These are phyloP conservation scores for Ptychadena robeensis DNA, from an alignment of 2,797 vertebrate species.

Conservation along the genomic window DNA sequence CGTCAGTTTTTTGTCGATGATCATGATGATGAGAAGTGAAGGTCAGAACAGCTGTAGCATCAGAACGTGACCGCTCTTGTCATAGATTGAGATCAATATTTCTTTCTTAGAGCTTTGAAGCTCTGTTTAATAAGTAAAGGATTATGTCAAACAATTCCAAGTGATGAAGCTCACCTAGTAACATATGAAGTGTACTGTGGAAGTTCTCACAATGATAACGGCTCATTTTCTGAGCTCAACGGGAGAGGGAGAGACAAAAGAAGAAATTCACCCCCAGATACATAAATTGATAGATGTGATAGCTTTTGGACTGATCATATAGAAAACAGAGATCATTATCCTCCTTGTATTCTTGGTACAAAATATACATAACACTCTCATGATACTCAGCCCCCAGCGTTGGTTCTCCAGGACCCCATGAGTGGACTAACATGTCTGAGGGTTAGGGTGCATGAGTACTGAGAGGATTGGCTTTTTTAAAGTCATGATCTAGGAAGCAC, in stretches of 20 bases:
- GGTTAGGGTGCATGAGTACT: too few relatives aligned
- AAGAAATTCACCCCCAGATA: not conserved
- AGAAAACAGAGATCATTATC: not conserved
- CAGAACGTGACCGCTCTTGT: not conserved
- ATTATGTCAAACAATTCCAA: not conserved
- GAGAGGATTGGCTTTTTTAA: too few relatives aligned
- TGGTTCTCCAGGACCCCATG: not conserved
- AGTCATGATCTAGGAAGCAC: too few relatives aligned
- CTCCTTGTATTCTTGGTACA: not conserved
- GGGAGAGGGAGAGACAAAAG: not conserved
- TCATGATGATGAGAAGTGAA: conserved; percentile 5
- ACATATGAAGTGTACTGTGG: not conserved
- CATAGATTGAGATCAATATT: conserved; percentile 3
- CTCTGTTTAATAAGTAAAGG: conserved; percentile 10
- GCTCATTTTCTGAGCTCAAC: not conserved
- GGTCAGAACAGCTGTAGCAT: conserved; percentile 3
- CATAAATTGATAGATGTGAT: not conserved
- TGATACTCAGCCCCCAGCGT: not conserved
- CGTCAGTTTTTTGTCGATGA: not conserved
- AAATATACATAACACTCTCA: not conserved
- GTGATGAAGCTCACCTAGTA: not conserved
- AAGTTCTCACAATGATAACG: not conserved
- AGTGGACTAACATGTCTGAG: too few relatives aligned
- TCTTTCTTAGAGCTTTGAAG: not conserved
- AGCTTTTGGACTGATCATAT: not conserved